Base-by-base conservation (phyloP, 1,140 invertebrate genomes). In the Drosophila oshimai region DNA sequence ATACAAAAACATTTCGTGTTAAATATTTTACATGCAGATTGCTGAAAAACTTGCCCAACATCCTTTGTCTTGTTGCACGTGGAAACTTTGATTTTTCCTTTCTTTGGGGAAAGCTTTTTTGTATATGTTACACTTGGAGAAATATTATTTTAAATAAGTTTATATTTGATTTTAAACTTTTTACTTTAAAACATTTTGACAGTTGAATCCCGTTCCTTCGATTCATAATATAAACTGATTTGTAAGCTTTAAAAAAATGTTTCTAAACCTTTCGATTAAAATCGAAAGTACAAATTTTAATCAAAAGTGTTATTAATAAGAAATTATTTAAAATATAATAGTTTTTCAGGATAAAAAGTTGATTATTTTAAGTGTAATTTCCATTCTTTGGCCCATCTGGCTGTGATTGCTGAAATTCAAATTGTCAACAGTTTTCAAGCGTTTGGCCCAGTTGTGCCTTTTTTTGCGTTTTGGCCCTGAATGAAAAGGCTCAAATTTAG, bases 401-500 rank as follows among this genome's bases (percentile, higher is more conserved):
- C 28, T 13, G 18, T 49, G 65, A 57, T 51, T 65, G 46, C 22
- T 26, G 4, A 68, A 41, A 79, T 80, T 84, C 50, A 84, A 75
- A 75, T 80, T 84, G 80, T 84, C 80, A 84, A 84, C 80, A 86
- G 57, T 51, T 79, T 80, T 44, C 31, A 28, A 60, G 41, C 55
- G 54, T 41, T 77, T 74, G 79, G 42, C 60, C 70, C 74, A 71
- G 55, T 79, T 84, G 53, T 79, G 79, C 78, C 64, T 37, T 62
- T 64, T 64, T 34, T 34, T 28, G 55, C 51, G 39, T 12, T 24
- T 13, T n/a, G 18, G 12, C 26, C 17, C 28, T 18, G 20, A 6
- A 62, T 28, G 37, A 15, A 42, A 33, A 33, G 44, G 58, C 20
- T 17, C 17, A 12, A 24, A 41, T 12, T 18, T 39, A 17, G 53